phyloP scores from a whole-genome alignment of 2,113 vertebrate species.

The Myrmophylax atrothorax region DNA sequence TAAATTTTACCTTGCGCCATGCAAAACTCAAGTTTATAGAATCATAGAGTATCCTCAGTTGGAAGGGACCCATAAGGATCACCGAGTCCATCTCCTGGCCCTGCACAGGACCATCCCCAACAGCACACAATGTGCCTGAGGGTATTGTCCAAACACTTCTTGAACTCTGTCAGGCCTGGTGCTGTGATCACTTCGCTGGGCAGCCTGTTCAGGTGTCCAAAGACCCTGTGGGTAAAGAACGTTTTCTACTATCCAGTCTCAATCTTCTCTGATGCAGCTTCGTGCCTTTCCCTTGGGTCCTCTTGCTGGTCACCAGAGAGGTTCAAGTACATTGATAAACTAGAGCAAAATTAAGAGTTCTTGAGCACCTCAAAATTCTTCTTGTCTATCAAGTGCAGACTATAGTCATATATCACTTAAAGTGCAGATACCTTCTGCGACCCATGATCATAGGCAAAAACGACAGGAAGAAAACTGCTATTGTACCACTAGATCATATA shows the following conservation, averaged over 20 bases:
- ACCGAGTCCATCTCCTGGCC: neutral
- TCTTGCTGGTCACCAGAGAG: neutral
- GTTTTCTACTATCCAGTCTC: neutral
- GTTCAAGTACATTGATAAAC: neutral
- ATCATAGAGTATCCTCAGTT: neutral
- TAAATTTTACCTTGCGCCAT: neutral
- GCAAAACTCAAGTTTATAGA: neutral
- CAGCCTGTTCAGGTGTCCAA: neutral
- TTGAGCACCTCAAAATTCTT: neutral
- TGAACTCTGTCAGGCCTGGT: neutral
- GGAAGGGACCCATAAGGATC: neutral
- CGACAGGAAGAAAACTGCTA: neutral
- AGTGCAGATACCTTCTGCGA: neutral
- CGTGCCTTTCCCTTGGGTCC: neutral
- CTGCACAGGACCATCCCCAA: neutral
- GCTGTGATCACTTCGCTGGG: neutral
- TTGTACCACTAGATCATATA: neutral
- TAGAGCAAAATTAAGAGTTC: neutral
- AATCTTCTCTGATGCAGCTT: neutral
- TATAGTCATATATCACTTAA: neutral
- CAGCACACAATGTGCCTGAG: too few species aligned
- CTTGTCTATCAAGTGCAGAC: neutral
- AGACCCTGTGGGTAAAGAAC: neutral
- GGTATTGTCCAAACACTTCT: rapidly evolving
- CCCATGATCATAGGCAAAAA: neutral